Conservation (phyloP, 2,113 vertebrate species). For the Redunca redunca region DNA sequence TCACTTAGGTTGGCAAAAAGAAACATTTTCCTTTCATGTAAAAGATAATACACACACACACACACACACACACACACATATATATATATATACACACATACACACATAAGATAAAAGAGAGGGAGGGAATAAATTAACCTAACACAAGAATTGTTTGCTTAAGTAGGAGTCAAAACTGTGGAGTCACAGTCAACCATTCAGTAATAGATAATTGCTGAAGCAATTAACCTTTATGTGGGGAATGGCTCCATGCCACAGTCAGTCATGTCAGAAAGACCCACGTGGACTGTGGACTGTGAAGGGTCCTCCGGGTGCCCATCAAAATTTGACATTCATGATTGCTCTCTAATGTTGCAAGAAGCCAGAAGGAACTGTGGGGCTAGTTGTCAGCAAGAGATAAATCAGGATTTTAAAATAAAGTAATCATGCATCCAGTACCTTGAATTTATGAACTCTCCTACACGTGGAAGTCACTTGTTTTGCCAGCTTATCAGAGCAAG, state of each 20-base stretch:
- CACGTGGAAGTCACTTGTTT: not conserved
- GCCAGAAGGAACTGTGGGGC: not conserved
- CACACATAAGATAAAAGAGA: not conserved
- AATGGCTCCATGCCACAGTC: not conserved
- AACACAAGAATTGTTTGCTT: not conserved
- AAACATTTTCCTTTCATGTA: not conserved
- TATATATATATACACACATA: not conserved
- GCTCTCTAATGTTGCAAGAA: conserved; percentile 29
- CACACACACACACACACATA: not conserved
- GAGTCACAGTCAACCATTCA: not conserved
- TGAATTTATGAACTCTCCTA: not conserved
- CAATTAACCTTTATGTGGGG: conserved; percentile 56
- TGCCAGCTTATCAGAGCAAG: not conserved
- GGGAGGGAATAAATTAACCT: not conserved
- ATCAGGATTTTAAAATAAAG: conserved; percentile 28
- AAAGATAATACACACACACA: not conserved
- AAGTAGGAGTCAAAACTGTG: not conserved
- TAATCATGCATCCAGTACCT: conserved; percentile 26
- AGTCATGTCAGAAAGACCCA: conserved; percentile 47
- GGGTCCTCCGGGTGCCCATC: not conserved
- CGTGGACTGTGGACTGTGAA: not conserved
- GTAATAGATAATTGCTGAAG: conserved; percentile 14
- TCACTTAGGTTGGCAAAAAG: not conserved
- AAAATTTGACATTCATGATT: conserved; percentile 33
- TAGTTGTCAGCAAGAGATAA: conserved; percentile 44